Evolutionary conservation across 2,888 invertebrate genomes (phyloP).

Genomic region (Diplolepis rosae): DNA sequence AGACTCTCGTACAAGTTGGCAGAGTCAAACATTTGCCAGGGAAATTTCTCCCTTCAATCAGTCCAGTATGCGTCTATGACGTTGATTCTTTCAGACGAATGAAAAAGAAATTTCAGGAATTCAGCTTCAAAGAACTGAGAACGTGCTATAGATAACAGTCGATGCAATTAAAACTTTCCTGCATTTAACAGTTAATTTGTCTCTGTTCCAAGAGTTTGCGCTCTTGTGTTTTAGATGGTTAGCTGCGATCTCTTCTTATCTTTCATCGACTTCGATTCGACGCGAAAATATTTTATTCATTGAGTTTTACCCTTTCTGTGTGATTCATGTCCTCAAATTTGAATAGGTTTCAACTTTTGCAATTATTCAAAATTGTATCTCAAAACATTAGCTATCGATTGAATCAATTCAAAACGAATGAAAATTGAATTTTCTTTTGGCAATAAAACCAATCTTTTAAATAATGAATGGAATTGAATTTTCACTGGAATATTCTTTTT

Average conservation of each 20-base stretch:
- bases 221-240: slow-evolving; percentile 33
- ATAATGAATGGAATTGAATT: slow-evolving; percentile 12
- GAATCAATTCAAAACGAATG: neutral
- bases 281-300: slow-evolving; percentile 45
- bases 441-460: slow-evolving; percentile 1
- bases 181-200: slow-evolving; percentile 65
- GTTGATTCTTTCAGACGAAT: slow-evolving; percentile 31
- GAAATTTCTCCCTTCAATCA: slow-evolving; percentile 44
- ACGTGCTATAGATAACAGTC: slow-evolving; percentile 49
- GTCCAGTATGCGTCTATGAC: slow-evolving; percentile 29
- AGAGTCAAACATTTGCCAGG: slow-evolving; percentile 44
- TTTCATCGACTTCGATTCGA: slow-evolving; percentile 38
- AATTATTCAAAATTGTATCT: neutral
- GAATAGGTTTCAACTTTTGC: neutral
- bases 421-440: slow-evolving; percentile 11
- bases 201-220: slow-evolving; percentile 56
- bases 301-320: slow-evolving; percentile 33
- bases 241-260: slow-evolving; percentile 46
- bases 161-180: slow-evolving; percentile 70
- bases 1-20: slow-evolving; percentile 26
- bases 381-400: neutral
- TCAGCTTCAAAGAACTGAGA: slow-evolving; percentile 50
- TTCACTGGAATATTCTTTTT: slow-evolving; percentile 15
- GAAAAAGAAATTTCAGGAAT: slow-evolving; percentile 22
- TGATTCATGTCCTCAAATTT: neutral